A percentile compares a stretch with the other conserved stretches of the same genome.
Evolutionary conservation across 2,888 invertebrate species (phyloP).

Genomic region (Nipponacmea schrenckii): DNA sequence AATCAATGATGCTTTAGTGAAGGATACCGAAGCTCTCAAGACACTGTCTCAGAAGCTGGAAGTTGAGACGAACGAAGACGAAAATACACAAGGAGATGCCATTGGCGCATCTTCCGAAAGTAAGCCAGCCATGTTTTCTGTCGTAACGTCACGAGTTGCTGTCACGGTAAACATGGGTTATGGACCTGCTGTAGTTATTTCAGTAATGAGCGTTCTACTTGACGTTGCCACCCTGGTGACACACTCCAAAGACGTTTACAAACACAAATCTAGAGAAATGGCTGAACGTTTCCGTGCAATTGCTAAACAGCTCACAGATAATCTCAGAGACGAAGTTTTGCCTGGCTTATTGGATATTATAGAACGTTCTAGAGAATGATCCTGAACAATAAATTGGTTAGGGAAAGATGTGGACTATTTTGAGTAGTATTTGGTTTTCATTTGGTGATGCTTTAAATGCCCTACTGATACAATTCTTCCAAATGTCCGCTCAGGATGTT

Average conservation of each 20-base stretch:
- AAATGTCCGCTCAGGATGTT: too few relatives aligned
- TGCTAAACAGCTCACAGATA: neutral
- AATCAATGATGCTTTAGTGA: neutral
- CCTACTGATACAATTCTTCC: too few relatives aligned
- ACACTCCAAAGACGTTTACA: neutral
- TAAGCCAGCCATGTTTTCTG: neutral
- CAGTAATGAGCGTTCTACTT: neutral
- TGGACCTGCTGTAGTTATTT: neutral
- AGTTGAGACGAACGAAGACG: neutral
- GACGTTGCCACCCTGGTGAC: neutral
- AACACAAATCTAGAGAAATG: neutral
- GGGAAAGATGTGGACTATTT: too few relatives aligned
- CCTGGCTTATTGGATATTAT: neutral
- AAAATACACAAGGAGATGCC: neutral
- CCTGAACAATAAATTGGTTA: too few relatives aligned
- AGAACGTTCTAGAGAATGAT: constrained; percentile 1
- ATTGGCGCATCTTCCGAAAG: neutral
- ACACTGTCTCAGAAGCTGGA: neutral
- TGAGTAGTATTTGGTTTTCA: too few relatives aligned
- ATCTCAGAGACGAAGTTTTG: neutral
- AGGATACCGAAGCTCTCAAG: neutral
- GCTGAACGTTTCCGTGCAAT: neutral
- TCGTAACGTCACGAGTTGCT: neutral
- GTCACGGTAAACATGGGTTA: neutral
- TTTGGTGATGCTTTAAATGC: too few relatives aligned